Conservation (phyloP, 2,888 invertebrate genomes). For the Ichneumoninae sp. region DNA sequence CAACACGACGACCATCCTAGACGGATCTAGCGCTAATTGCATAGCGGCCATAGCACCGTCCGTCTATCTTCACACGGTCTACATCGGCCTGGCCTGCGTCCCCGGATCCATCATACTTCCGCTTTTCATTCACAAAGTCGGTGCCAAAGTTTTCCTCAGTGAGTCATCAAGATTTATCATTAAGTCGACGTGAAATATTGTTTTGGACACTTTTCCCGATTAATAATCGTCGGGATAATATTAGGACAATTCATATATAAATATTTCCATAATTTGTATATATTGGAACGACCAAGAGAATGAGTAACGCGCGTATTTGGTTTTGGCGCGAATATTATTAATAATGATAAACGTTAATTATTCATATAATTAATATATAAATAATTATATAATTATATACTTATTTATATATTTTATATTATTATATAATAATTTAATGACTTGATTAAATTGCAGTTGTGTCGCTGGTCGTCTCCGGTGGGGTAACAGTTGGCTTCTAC, state of each 20-base stretch:
- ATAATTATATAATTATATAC: background rate
- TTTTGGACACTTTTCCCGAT: conserved; percentile 6
- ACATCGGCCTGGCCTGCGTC: conserved; percentile 92
- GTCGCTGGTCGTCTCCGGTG: conserved; percentile 90
- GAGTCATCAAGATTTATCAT: conserved; percentile 79
- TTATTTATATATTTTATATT: background rate
- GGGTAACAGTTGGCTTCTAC: conserved; percentile 91
- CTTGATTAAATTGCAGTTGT: conserved; percentile 86
- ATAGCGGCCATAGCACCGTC: conserved; percentile 88
- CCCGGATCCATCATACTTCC: conserved; percentile 93
- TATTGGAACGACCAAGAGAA: no score
- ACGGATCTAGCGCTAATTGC: conserved; percentile 86
- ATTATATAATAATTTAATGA: background rate
- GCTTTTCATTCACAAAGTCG: conserved; percentile 91
- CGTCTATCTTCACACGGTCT: conserved; percentile 91
- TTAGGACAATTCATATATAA: background rate
- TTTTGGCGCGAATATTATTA: no score
- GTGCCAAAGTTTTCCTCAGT: conserved; percentile 93
- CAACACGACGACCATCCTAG: conserved; percentile 77
- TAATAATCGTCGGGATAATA: background rate
- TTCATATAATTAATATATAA: background rate
- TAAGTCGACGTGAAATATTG: background rate
- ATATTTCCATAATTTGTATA: no score
- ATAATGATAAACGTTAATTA: background rate
- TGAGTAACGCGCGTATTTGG: no score